These are phyloP conservation scores for Plagiodera versicolora DNA, from an alignment of 2,888 invertebrate genomes.

Conservation along the genomic window DNA sequence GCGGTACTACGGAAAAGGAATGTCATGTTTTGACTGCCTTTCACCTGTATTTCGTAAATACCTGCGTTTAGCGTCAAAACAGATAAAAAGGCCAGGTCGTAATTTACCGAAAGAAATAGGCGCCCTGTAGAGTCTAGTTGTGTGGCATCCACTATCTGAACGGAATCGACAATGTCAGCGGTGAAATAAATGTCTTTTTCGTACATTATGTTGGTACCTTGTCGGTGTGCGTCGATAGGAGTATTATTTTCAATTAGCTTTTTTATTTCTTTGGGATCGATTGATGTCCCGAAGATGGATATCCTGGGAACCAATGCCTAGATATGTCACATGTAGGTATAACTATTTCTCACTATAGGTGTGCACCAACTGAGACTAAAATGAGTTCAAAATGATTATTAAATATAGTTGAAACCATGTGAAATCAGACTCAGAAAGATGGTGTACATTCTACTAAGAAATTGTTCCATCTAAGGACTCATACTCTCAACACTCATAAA, in stretches of 20 bases:
- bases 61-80: constrained; percentile 53
- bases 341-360: no score
- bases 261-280: background rate
- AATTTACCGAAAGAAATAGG: constrained; percentile 42
- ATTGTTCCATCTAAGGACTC: no score
- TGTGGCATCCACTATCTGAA: constrained; percentile 52
- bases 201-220: constrained; percentile 37
- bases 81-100: constrained; percentile 41
- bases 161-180: constrained; percentile 54
- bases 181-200: constrained; percentile 53
- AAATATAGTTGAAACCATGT: no score
- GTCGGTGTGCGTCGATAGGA: constrained; percentile 12
- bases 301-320: background rate
- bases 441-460: no score
- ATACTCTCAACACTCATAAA: no score
- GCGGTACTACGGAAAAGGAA: constrained; percentile 42
- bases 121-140: constrained; percentile 50
- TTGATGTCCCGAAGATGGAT: background rate
- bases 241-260: constrained; percentile 15
- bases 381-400: no score
- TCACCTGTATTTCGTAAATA: constrained; percentile 55
- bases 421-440: no score
- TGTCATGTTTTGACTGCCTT: constrained; percentile 51
- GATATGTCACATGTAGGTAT: no score
- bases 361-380: no score